Base-by-base conservation (phyloP, 1,140 invertebrate species). In the Scylla paramamosain region DNA sequence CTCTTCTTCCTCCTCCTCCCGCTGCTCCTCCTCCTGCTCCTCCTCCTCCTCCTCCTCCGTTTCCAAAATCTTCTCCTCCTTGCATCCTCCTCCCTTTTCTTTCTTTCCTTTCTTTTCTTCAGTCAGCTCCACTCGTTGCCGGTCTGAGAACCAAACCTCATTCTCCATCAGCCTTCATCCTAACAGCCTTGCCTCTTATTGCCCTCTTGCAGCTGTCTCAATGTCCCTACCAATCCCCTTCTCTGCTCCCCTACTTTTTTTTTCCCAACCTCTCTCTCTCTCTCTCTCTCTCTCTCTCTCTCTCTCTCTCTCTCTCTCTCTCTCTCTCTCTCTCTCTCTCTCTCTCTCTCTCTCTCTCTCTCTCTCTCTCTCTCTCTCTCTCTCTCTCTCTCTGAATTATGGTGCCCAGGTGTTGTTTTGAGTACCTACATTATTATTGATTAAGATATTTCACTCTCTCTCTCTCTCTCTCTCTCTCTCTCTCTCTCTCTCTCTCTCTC, bases 231-330 rank as follows among this genome's bases (percentile, higher is more conserved):
- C 52, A 59, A 59, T 59, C 52, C 52, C 52, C 52, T 59, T 59
- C 52, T 59, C 52, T 14, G 10, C 52, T 3, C 16, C 52, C 10
- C 6, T 77, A 59, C 25, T n/a, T 20, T n/a, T n/a, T 77, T n/a
- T 77, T n/a, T 77, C 67, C 20, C 0, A 0, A 0, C n/a, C 25
- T n/a, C 67, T 77, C 67, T 77, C 67, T 77, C 67, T 77, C 67
- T 77, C 67, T 77, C 67, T 77, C 67, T 77, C 67, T 77, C 67
- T 77, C 67, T 77, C 67, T 77, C 67, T 77, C 67, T 77, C 67
- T 77, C 67, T 77, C 67, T 77, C 67, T 77, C 67, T 77, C 67
- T 77, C 67, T 77, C 67, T 77, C 67, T 77, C 67, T 77, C 67
- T 77, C 67, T 77, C 67, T 77, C 67, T 77, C 67, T 77, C 67